phyloP scores from a whole-genome alignment of 2,888 invertebrate species.

The Sminthurides aquaticus region DNA sequence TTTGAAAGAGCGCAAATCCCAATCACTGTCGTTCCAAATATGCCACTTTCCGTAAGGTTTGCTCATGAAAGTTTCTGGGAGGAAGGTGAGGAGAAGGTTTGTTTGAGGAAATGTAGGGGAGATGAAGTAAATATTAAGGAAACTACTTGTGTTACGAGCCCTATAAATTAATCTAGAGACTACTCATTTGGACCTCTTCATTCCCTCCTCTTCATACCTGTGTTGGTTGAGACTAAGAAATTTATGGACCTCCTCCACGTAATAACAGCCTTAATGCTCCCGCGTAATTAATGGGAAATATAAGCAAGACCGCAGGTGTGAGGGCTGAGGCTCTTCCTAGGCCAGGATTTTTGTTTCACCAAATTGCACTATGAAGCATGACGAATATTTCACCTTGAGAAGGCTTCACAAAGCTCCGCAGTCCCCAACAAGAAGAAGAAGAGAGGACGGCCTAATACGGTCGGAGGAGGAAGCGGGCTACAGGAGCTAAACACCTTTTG shows the following conservation, averaged over 20 bases:
- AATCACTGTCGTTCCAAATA: too few relatives aligned
- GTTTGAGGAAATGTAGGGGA: background rate
- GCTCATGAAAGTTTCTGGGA: too few relatives aligned
- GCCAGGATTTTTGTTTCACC: background rate
- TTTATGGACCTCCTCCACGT: slow-evolving; percentile 1
- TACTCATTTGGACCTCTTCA: background rate
- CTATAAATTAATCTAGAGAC: background rate
- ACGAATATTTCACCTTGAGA: background rate
- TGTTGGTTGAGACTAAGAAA: background rate
- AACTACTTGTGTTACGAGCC: background rate
- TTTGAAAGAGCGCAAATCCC: too few relatives aligned
- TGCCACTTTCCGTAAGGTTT: too few relatives aligned
- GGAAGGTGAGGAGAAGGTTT: background rate
- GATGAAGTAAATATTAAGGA: background rate
- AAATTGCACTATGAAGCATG: too few relatives aligned
- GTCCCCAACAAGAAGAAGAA: too few relatives aligned
- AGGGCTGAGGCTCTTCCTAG: background rate
- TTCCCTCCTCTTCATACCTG: background rate
- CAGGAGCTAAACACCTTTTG: background rate
- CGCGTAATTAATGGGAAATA: slow-evolving; percentile 2
- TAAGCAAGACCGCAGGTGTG: slow-evolving; percentile 4
- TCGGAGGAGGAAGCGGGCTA: background rate
- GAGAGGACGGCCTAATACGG: background rate
- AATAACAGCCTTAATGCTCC: background rate
- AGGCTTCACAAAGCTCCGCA: too few relatives aligned